Percentiles rank a stretch among this genome's conserved stretches.
phyloP scores from a whole-genome alignment of 2,888 invertebrate genomes.

The Sphecodes monilicornis region DNA sequence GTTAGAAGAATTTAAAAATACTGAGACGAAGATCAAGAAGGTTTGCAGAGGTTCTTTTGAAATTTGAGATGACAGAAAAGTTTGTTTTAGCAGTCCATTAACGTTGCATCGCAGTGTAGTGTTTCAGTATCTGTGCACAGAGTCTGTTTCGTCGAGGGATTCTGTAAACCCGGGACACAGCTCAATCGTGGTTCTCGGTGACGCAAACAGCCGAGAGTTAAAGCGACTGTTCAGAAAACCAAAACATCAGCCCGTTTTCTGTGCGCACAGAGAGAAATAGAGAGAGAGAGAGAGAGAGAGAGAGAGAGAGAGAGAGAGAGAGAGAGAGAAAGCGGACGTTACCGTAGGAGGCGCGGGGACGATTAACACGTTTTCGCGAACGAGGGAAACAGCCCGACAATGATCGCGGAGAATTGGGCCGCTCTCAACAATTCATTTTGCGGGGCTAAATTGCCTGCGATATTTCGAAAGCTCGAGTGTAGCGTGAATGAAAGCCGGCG shows the following conservation, averaged over 20 bases:
- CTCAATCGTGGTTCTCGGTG: not conserved
- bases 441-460: constrained; percentile 52
- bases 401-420: constrained; percentile 42
- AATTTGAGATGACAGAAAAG: not conserved
- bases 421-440: constrained; percentile 58
- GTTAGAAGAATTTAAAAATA: too few relatives aligned
- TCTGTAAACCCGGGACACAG: not conserved
- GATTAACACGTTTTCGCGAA: constrained; percentile 50
- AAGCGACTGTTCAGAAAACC: not conserved
- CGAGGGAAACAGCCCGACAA: constrained; percentile 49
- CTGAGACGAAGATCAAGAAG: not conserved
- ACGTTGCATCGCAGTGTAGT: not conserved
- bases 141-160: not conserved
- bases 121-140: not conserved
- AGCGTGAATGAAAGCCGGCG: constrained; percentile 31
- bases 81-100: not conserved
- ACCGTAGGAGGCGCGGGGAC: constrained; percentile 39
- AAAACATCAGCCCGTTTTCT: constrained; percentile 13
- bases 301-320: not conserved
- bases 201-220: not conserved
- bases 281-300: not conserved
- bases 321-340: not conserved
- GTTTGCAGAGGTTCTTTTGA: not conserved
- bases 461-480: constrained; percentile 44
- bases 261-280: not conserved